Evolutionary conservation across 2,888 invertebrate species (phyloP).

Genomic region (Tromatobia lineatoria): DNA sequence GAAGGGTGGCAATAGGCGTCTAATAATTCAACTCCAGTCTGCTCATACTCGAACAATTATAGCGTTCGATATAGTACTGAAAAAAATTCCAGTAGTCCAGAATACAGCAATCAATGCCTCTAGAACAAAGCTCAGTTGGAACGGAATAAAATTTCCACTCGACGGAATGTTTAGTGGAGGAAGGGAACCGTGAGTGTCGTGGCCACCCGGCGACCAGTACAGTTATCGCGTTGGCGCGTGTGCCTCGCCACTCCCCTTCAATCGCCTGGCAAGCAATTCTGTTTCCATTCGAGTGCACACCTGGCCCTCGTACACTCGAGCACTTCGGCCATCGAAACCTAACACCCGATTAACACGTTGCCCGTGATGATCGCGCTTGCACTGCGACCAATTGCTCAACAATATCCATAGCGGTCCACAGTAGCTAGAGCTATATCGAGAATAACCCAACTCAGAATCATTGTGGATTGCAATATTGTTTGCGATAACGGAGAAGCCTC

Average conservation of each 20-base stretch:
- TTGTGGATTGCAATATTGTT: slow-evolving; percentile 22
- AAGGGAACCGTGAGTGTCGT: slow-evolving; percentile 23
- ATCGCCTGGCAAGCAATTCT: slow-evolving; percentile 56
- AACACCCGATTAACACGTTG: slow-evolving; percentile 67
- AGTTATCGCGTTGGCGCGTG: slow-evolving; percentile 45
- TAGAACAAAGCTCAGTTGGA: not conserved
- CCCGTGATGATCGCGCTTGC: slow-evolving; percentile 24
- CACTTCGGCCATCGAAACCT: slow-evolving; percentile 58
- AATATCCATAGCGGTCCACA: slow-evolving; percentile 23
- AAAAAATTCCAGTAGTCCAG: not conserved
- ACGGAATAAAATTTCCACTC: slow-evolving; percentile 19
- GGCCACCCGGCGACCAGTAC: slow-evolving; percentile 36
- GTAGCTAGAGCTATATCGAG: too few species aligned
- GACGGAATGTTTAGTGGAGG: slow-evolving; percentile 38
- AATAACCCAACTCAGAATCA: not conserved
- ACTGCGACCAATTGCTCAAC: slow-evolving; percentile 29
- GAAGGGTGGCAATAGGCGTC: not conserved
- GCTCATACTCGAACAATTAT: not conserved
- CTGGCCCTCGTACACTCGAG: slow-evolving; percentile 53
- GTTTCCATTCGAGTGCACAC: slow-evolving; percentile 55
- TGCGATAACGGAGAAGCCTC: slow-evolving; percentile 41
- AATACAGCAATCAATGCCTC: slow-evolving; percentile 36
- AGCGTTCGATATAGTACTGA: not conserved
- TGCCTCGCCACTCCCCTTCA: slow-evolving; percentile 17
- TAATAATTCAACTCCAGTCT: not conserved